Conservation (phyloP, 2,797 vertebrate species). For the Enteromius anoplus region DNA sequence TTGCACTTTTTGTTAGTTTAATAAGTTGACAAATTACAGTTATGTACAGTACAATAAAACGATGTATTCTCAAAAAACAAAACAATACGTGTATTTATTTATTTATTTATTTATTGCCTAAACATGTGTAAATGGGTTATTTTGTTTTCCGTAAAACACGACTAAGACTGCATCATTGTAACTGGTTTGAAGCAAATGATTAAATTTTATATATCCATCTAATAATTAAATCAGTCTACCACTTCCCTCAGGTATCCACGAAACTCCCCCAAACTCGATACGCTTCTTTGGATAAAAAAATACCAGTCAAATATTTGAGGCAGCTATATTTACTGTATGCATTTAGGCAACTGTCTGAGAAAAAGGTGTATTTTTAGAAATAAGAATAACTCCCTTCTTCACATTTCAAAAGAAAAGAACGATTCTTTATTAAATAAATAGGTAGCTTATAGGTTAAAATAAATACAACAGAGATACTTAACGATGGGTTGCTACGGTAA, state of each 20-base stretch:
- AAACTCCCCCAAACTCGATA: not conserved
- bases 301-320: not conserved
- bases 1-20: constrained; percentile 59
- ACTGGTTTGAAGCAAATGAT: not conserved
- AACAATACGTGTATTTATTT: constrained; percentile 16
- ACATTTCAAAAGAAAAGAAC: not conserved
- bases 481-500: not conserved
- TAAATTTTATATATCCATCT: not conserved
- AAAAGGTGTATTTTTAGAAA: not conserved
- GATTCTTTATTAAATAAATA: not conserved
- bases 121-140: not conserved
- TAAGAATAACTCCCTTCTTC: not conserved
- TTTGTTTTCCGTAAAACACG: not conserved
- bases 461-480: not conserved
- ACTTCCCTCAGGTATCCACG: not conserved
- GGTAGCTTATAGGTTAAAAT: not conserved
- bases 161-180: not conserved
- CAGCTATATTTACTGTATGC: not conserved
- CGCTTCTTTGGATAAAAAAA: not conserved
- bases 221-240: not conserved
- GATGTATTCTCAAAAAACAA: constrained; percentile 40
- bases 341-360: not conserved
- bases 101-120: not conserved
- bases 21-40: constrained; percentile 35
- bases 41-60: constrained; percentile 59